Evolutionary conservation across 2,888 invertebrate species (phyloP).

Genomic region (Embidobia sp.): DNA sequence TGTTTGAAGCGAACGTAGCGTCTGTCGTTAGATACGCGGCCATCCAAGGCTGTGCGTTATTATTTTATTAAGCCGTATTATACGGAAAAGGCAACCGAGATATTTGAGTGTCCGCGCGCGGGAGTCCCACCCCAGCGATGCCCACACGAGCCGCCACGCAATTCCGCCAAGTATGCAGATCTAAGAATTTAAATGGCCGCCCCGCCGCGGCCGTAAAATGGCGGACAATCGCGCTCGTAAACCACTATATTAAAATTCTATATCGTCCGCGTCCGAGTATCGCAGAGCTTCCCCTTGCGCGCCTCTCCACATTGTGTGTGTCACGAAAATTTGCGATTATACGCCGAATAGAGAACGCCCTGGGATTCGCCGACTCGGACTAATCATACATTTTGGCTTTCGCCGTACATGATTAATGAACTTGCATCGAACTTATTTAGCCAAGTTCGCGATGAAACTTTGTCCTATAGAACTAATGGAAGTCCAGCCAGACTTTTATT

Average conservation of each 20-base stretch:
- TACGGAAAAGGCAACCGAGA: conserved; percentile 72
- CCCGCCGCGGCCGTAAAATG: conserved; percentile 79
- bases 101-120: conserved; percentile 72
- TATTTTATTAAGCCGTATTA: conserved; percentile 79
- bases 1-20: conserved; percentile 18
- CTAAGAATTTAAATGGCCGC: conserved; percentile 81
- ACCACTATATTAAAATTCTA: conserved; percentile 79
- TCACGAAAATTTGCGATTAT: conserved; percentile 65
- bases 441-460: conserved; percentile 21
- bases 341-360: conserved; percentile 55
- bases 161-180: conserved; percentile 81
- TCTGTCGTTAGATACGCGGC: conserved; percentile 60
- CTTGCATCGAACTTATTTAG: conserved; percentile 43
- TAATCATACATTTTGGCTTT: conserved; percentile 55
- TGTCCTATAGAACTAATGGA: too few species aligned
- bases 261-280: conserved; percentile 73
- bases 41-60: conserved; percentile 72
- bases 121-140: conserved; percentile 30
- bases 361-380: conserved; percentile 50
- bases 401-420: conserved; percentile 52
- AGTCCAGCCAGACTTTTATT: too few species aligned
- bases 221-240: conserved; percentile 79
- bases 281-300: conserved; percentile 54
- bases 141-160: conserved; percentile 73
- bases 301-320: conserved; percentile 61